Percentiles rank a stretch among this genome's conserved stretches.
Evolutionary conservation across 2,797 vertebrate genomes (phyloP).

Genomic region (Neosilurus mollespiculum): DNA sequence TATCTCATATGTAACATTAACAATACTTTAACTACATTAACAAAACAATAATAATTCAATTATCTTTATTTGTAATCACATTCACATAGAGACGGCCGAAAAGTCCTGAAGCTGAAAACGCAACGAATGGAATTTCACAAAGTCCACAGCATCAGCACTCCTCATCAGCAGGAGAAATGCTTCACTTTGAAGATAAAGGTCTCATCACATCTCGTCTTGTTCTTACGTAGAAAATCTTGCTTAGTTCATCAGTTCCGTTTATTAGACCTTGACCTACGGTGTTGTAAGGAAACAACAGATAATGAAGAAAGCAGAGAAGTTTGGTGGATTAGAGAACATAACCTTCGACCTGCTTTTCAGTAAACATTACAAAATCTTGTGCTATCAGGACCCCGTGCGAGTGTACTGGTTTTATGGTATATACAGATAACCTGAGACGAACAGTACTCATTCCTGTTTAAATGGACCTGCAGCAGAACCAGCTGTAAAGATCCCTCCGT

Average conservation of each 20-base stretch:
- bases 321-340: neutral
- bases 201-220: neutral
- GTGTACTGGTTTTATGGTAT: neutral
- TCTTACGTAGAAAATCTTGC: neutral
- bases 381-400: neutral
- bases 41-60: too few relatives aligned
- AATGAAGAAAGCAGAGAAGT: neutral
- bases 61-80: too few relatives aligned
- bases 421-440: neutral
- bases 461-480: neutral
- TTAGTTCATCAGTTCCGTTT: neutral
- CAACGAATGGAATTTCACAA: neutral
- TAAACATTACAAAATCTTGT: neutral
- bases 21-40: too few relatives aligned
- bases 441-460: too few relatives aligned
- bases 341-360: slow-evolving; percentile 7
- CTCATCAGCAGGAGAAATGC: neutral
- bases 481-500: neutral
- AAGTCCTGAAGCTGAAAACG: neutral
- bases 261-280: neutral
- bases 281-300: neutral
- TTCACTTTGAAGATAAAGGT: neutral
- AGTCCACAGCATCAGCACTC: neutral
- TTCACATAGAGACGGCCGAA: too few relatives aligned
- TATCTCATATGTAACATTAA: too few relatives aligned